These are phyloP conservation scores for Phylloscopus trochilus DNA, from an alignment of 2,113 vertebrate genomes.

Conservation along the genomic window DNA sequence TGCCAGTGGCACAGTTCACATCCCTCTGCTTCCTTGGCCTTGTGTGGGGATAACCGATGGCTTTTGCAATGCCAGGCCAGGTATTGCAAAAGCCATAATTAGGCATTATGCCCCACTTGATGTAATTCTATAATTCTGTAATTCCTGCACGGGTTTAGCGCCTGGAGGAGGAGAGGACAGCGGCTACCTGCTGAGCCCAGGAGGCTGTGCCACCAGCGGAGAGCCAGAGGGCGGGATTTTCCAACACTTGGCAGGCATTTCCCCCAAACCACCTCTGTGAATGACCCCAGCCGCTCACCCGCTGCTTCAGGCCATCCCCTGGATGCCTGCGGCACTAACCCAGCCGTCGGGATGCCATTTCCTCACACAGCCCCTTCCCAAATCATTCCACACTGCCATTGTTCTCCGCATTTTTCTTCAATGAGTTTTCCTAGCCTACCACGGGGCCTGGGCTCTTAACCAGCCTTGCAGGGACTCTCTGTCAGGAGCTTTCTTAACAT, in stretches of 20 bases:
- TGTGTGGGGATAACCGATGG: accelerated
- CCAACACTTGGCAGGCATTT: background rate
- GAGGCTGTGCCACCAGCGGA: background rate
- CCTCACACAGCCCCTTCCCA: background rate
- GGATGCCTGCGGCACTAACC: accelerated
- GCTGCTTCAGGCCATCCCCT: background rate
- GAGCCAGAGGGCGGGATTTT: background rate
- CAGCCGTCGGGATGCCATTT: background rate
- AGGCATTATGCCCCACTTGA: background rate
- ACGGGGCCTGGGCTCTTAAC: background rate
- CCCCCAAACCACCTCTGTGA: background rate
- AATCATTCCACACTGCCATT: background rate
- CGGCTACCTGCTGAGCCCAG: accelerated
- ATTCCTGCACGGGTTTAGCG: background rate
- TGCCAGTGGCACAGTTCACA: background rate
- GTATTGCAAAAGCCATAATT: too few species aligned
- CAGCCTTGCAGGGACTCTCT: background rate
- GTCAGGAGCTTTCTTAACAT: conserved; percentile 27
- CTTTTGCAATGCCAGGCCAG: accelerated
- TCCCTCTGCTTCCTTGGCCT: background rate
- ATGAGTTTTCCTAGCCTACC: background rate
- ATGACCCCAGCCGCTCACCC: background rate
- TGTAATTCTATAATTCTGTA: background rate
- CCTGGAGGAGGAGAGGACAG: background rate
- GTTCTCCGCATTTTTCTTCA: background rate